Percentiles rank a stretch among this genome's conserved stretches.
These are phyloP conservation scores for Drosophila ercepeae DNA, from an alignment of 1,140 invertebrate species.

Conservation along the genomic window DNA sequence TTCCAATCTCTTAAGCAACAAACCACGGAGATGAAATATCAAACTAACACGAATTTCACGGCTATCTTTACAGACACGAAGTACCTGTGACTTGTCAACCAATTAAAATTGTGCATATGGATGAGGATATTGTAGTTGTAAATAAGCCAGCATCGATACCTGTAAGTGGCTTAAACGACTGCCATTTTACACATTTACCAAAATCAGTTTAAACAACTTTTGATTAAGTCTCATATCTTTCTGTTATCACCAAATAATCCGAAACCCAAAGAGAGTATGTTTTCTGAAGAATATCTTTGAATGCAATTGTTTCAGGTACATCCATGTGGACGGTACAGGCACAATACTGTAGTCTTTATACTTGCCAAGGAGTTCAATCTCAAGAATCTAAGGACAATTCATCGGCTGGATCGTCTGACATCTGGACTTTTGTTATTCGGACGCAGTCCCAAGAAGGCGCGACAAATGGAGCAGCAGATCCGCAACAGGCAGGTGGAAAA, in stretches of 20 bases:
- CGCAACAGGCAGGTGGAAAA: constrained; percentile 95
- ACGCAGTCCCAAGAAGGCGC: constrained; percentile 94
- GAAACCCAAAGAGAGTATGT: neutral
- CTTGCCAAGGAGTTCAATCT: constrained; percentile 97
- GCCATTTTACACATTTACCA: constrained; percentile 85
- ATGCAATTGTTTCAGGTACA: constrained; percentile 89
- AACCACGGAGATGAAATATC: constrained; percentile 22
- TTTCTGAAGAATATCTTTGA: neutral
- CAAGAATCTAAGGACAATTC: constrained; percentile 96
- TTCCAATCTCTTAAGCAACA: constrained; percentile 15
- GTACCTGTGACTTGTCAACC: constrained; percentile 96
- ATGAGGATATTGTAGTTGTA: constrained; percentile 98
- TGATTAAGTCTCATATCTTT: neutral
- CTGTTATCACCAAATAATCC: constrained; percentile 11
- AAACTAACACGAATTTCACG: constrained; percentile 39
- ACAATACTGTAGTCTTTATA: constrained; percentile 98
- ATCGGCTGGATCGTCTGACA: constrained; percentile 95
- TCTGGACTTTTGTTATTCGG: constrained; percentile 97
- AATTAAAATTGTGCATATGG: constrained; percentile 98
- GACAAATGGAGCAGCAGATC: constrained; percentile 97
- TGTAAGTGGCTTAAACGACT: constrained; percentile 92
- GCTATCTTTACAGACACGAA: constrained; percentile 94
- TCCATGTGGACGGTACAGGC: constrained; percentile 97
- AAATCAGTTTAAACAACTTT: neutral
- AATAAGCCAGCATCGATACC: constrained; percentile 99